Percentiles rank a stretch among this genome's conserved stretches.
These are phyloP conservation scores for Harlomillsia oculata DNA, from an alignment of 1,140 invertebrate species.

Conservation along the genomic window DNA sequence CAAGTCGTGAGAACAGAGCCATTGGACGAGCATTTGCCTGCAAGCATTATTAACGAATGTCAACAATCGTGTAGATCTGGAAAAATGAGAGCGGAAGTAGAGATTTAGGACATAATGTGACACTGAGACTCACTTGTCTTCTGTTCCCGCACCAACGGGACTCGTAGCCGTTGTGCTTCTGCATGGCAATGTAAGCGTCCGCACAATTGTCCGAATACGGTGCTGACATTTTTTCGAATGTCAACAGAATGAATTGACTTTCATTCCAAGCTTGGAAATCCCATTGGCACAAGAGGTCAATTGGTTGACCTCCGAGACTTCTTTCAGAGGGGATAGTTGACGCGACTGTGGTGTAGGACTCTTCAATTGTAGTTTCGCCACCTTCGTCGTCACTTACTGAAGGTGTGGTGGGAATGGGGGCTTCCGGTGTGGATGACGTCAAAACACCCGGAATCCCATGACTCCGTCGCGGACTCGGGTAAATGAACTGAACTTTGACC, in stretches of 20 bases:
- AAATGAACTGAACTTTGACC: constrained; percentile 19
- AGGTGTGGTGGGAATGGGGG: background rate
- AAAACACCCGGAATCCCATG: background rate
- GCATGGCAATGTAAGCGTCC: constrained; percentile 25
- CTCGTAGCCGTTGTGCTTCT: constrained; percentile 31
- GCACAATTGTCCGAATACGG: constrained; percentile 27
- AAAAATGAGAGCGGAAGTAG: background rate
- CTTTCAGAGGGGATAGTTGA: background rate
- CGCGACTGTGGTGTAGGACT: background rate
- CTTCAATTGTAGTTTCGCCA: background rate
- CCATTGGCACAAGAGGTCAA: constrained; percentile 29
- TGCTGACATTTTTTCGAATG: constrained; percentile 29
- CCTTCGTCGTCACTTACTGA: background rate
- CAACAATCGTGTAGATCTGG: too few species aligned
- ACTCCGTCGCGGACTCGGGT: constrained; percentile 4
- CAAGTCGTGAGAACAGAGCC: constrained; percentile 12
- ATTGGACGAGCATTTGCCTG: constrained; percentile 22
- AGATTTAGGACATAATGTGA: background rate
- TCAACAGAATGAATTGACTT: constrained; percentile 24
- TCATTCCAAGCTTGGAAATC: constrained; percentile 30
- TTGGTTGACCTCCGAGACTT: background rate
- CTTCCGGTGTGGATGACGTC: background rate
- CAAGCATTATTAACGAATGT: background rate
- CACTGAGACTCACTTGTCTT: constrained; percentile 16
- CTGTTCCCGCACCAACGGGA: constrained; percentile 32